Conservation (phyloP, 2,797 vertebrate species). For the Rhabdophis nuchalis region DNA sequence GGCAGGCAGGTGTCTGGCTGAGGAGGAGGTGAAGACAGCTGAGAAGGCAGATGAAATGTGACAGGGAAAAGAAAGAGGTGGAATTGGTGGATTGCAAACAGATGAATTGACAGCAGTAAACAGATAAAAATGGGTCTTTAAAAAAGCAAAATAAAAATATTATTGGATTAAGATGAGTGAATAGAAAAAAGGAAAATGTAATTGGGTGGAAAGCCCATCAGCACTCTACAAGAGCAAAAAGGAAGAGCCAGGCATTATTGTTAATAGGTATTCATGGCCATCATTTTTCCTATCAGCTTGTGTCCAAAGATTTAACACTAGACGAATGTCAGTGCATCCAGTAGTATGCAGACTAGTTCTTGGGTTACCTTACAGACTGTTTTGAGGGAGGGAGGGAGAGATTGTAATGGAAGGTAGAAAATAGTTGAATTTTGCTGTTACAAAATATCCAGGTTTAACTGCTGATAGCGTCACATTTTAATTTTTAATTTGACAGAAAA, state of each 20-base stretch:
- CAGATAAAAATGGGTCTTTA: neutral
- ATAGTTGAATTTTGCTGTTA: neutral
- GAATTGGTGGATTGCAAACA: constrained; percentile 25
- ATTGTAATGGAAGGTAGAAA: neutral
- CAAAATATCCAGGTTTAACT: neutral
- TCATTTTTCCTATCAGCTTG: constrained; percentile 3
- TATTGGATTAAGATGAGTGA: constrained; percentile 25
- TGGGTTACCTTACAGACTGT: neutral
- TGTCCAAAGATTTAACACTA: neutral
- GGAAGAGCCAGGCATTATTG: neutral
- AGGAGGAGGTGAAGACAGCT: constrained; percentile 13
- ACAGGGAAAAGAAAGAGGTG: constrained; percentile 16
- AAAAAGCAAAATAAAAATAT: constrained; percentile 12
- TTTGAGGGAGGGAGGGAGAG: neutral
- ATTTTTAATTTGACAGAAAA: neutral
- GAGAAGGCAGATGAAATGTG: constrained; percentile 11
- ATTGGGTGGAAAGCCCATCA: neutral
- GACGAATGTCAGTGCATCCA: neutral
- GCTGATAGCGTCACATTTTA: neutral
- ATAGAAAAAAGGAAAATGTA: constrained; percentile 20
- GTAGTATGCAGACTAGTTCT: neutral
- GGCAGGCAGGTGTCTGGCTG: neutral
- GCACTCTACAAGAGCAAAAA: neutral
- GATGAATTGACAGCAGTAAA: constrained; percentile 36
- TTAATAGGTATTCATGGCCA: neutral